Evolutionary conservation across 2,888 invertebrate genomes (phyloP).

Genomic region (Noctua comes): DNA sequence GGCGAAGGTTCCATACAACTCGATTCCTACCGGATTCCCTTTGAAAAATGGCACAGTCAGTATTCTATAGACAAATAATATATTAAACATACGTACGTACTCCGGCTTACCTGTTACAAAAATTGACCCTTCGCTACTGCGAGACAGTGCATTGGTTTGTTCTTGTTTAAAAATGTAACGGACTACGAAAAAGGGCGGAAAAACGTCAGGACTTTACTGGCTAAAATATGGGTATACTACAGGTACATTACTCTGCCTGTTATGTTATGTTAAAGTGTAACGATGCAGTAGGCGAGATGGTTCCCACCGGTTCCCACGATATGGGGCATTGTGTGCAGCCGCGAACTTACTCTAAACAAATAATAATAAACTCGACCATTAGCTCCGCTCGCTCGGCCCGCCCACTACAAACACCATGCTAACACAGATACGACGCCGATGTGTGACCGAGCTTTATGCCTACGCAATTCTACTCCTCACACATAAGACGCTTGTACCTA

Average conservation of each 20-base stretch:
- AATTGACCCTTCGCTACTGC: no score
- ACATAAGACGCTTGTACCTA: background rate
- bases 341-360: slow-evolving; percentile 65
- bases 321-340: slow-evolving; percentile 37
- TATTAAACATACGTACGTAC: no score
- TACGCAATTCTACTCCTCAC: slow-evolving; percentile 13
- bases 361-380: slow-evolving; percentile 67
- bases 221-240: background rate
- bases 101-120: no score
- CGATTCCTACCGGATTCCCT: no score
- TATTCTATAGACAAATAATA: no score
- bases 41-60: no score
- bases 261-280: background rate
- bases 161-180: background rate
- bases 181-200: no score
- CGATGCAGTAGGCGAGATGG: slow-evolving; percentile 10
- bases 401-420: slow-evolving; percentile 41
- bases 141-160: slow-evolving; percentile 23
- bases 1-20: no score
- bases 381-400: slow-evolving; percentile 40
- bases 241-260: background rate
- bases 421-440: slow-evolving; percentile 11
- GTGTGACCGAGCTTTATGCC: slow-evolving; percentile 11
- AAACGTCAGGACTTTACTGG: background rate
- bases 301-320: slow-evolving; percentile 63